phyloP scores from a whole-genome alignment of 2,113 vertebrate species.

The Mus pahari region DNA sequence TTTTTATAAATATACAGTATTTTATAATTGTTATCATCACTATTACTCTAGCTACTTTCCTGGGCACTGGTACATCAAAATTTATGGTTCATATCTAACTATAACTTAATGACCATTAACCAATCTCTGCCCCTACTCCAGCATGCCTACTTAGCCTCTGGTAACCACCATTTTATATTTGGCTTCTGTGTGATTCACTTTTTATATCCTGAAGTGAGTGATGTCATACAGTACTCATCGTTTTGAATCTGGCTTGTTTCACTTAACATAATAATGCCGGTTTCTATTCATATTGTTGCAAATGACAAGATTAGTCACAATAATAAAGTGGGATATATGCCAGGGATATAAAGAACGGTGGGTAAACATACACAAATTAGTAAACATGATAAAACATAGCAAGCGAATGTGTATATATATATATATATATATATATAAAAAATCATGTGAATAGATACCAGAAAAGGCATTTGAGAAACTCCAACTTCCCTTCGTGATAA shows the following conservation, averaged over 20 bases:
- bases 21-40: neutral
- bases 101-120: neutral
- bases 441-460: neutral
- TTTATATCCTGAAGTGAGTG: neutral
- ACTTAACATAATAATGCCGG: neutral
- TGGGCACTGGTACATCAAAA: neutral
- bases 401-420: neutral
- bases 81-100: neutral
- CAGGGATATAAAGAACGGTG: neutral
- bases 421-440: too few relatives aligned
- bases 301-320: neutral
- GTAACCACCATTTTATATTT: too few relatives aligned
- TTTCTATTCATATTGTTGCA: neutral
- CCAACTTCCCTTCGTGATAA: neutral
- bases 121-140: neutral
- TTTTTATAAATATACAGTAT: neutral
- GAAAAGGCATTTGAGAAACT: neutral
- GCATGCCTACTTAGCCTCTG: neutral
- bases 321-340: neutral
- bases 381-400: neutral
- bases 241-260: neutral
- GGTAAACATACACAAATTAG: neutral
- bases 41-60: neutral
- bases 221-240: neutral
- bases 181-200: neutral